Evolutionary conservation across 2,113 vertebrate genomes (phyloP).

Genomic region (Myrmophylax atrothorax): DNA sequence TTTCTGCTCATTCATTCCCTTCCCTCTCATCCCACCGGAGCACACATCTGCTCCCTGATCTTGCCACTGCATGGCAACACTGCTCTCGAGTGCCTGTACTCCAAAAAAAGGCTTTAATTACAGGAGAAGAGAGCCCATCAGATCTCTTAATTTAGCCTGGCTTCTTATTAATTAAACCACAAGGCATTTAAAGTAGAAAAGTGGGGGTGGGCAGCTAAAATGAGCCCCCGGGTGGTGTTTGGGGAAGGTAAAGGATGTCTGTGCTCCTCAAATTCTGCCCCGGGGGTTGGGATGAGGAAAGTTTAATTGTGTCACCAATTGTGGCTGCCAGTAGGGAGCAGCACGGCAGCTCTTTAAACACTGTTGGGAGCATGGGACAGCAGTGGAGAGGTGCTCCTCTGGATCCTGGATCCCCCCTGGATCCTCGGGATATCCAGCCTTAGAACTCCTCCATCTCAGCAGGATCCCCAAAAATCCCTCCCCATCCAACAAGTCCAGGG

Average conservation of each 20-base stretch:
- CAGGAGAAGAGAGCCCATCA: constrained; percentile 13
- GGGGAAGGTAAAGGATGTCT: not conserved
- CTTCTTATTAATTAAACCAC: not conserved
- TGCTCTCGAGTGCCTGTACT: constrained; percentile 37
- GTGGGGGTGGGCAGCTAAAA: not conserved
- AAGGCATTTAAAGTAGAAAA: not conserved
- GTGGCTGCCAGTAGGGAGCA: not conserved
- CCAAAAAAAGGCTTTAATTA: constrained; percentile 26
- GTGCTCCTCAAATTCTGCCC: not conserved
- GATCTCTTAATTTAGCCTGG: constrained; percentile 19
- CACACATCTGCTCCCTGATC: constrained; percentile 13
- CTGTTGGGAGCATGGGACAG: not conserved
- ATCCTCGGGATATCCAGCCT: not conserved
- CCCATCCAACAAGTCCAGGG: not conserved
- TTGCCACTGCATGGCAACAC: not conserved
- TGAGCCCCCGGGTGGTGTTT: not conserved
- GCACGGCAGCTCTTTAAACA: not conserved
- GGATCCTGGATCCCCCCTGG: not conserved
- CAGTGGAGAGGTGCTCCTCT: not conserved
- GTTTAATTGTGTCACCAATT: not conserved
- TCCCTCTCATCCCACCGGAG: not conserved
- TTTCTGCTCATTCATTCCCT: constrained; percentile 43
- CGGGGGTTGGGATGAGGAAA: not conserved
- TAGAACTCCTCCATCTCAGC: not conserved
- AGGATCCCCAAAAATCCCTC: not conserved